Base-by-base conservation (phyloP, 2,113 vertebrate genomes). In the Semicossyphus pulcher region DNA sequence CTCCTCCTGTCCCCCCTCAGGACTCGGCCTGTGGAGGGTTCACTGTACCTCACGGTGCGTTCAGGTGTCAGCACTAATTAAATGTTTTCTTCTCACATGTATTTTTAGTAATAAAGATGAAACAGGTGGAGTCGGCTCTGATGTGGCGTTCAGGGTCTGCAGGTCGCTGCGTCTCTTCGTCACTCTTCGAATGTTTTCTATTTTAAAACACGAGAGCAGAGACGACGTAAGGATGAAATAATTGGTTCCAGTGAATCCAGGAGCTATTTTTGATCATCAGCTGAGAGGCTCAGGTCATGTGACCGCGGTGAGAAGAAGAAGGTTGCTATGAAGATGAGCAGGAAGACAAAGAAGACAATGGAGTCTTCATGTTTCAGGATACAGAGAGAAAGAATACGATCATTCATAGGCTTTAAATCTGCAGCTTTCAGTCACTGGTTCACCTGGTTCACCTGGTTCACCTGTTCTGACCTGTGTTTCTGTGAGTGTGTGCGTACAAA, bases 261-360 rank as follows among this genome's bases (percentile, higher is more conserved):
- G 41, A 57, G 32, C 53, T 56, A 23, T 56, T 56, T 56, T 15
- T 56, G 53, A 57, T 37, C 53, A 54, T 8, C 53, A 37, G 53
- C 53, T 25, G 11, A 57, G 53, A 25, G 0, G 32, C 23, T 39
- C 54, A 26, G 54, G 54, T 58, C 54, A 39, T 10, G 36, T 39
- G 54, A 58, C 34, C 12, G 6, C n/a, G 12, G 51, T 44, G 4
- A 12, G 4, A 20, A 54, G 34, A 36, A 37, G 36, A 14, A 18
- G 2, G 44, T 36, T 1, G 10, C 2, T 1, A 20, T 44, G 41
- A 44, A 44, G 41, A n/a, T 9, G 41, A n/a, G 41, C 41, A n/a
- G 18, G 20, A 44, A n/a, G 41, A 44, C 41, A 44, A n/a, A 44
- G 41, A 9, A 2, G n/a, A n/a, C n/a, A n/a, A n/a, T n/a, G n/a